phyloP scores from a whole-genome alignment of 1,140 invertebrate species.

The Drosophila parvula region DNA sequence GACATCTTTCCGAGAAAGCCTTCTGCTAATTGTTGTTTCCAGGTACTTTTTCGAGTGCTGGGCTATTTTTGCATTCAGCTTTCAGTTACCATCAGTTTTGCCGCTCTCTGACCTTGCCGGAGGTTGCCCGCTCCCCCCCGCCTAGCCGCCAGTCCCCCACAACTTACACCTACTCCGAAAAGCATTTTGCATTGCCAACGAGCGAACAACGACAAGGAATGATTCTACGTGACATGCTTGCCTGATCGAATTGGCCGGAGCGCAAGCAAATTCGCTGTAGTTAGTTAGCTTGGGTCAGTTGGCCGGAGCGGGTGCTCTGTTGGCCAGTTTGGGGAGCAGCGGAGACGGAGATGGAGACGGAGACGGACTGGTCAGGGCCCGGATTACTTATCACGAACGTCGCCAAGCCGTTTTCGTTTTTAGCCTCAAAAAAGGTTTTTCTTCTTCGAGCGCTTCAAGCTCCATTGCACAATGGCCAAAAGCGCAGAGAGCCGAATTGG shows the following conservation, averaged over 20 bases:
- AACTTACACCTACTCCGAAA: conserved; percentile 48
- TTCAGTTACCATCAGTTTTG: conserved; percentile 33
- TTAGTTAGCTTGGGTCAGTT: conserved; percentile 56
- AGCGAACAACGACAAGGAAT: conserved; percentile 67
- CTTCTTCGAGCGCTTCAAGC: conserved; percentile 18
- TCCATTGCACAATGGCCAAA: conserved; percentile 45
- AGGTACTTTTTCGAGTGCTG: not conserved
- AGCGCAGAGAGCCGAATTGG: conserved; percentile 15
- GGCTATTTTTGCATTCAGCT: conserved; percentile 29
- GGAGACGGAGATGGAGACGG: not conserved
- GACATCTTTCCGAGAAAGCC: conserved; percentile 4
- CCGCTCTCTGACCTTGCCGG: conserved; percentile 67
- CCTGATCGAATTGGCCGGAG: conserved; percentile 47
- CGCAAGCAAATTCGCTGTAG: conserved; percentile 49
- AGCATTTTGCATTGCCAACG: conserved; percentile 70
- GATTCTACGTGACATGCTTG: conserved; percentile 74
- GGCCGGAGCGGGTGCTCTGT: conserved; percentile 2
- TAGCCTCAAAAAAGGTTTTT: conserved; percentile 40
- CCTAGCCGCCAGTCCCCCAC: not conserved
- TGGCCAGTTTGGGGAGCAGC: conserved; percentile 5
- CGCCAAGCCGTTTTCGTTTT: conserved; percentile 34
- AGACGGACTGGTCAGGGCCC: conserved; percentile 10
- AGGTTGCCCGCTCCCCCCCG: conserved; percentile 53
- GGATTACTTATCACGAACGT: conserved; percentile 34
- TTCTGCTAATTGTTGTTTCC: conserved; percentile 13